Base-by-base conservation (phyloP, 2,113 vertebrate species). In the Tetrao urogallus region DNA sequence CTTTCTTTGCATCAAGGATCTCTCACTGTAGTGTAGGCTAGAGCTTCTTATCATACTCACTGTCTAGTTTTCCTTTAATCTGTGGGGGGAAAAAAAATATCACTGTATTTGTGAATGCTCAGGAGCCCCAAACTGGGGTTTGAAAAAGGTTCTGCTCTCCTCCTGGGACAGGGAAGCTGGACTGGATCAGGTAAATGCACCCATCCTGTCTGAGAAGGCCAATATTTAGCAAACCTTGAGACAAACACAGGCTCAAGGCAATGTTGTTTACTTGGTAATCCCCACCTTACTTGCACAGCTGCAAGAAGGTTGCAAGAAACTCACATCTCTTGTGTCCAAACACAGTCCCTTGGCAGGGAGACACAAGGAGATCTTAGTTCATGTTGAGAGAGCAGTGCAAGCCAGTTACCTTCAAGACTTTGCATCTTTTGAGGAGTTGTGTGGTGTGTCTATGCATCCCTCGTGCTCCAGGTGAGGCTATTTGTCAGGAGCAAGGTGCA, bases 381-480 rank as follows among this genome's bases (percentile, higher is more conserved):
- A 14, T 1, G 1, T 32, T 13, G 40, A 38, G 40, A 38, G 25
- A 30, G 34, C 32, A 43, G 40, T 58, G 34, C 22, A 10, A 11
- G 34, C 66, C 24, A 9, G 34, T 32, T 85, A 28, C 47, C 28
- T 67, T 24, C 5, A 11, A 38, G 69, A 38, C 19, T 36, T 8
- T 22, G 13, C 57, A 27, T 67, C 45, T 16, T 57, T 54, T 28
- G 52, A 36, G 47, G 25, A 25, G 28, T 43, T n/a, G 22, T 56
- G 13, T 10, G 16, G 22, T 34, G 36, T 34, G 48, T 65, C 45
- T 27, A 66, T 28, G 40, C 10, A 6, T 17, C 36, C 52, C 54
- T 2, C 32, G 14, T 6, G 4, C 21, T 47, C 9, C 0, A 0
- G 3, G 4, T 40, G 32, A 13, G 47, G 10, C 21, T 45, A 32